Conservation (phyloP, 1,140 invertebrate genomes). For the Bombus sibiricus region DNA sequence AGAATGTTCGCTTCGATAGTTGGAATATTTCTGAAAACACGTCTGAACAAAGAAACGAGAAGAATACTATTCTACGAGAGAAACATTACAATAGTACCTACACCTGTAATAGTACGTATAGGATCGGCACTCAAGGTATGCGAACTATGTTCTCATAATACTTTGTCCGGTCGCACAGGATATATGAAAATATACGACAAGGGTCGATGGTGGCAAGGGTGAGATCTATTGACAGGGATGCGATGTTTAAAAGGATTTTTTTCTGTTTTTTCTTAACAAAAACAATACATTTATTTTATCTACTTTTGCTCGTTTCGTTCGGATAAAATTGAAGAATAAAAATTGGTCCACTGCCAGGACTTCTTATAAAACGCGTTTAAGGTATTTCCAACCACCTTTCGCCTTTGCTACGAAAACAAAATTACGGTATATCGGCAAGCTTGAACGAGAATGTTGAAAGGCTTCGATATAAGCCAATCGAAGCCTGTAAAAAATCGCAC, state of each 20-base stretch:
- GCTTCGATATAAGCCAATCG: constrained; percentile 51
- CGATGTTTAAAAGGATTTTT: not conserved
- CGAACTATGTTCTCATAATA: constrained; percentile 82
- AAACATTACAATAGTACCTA: constrained; percentile 41
- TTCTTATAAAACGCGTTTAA: not conserved
- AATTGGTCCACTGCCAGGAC: not conserved
- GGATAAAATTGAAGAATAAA: not conserved
- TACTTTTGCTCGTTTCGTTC: not conserved
- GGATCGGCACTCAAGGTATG: constrained; percentile 75
- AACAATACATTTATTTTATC: too few species aligned
- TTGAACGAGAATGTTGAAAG: constrained; percentile 54
- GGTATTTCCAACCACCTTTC: not conserved
- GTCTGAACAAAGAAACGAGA: too few species aligned
- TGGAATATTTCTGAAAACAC: constrained; percentile 1
- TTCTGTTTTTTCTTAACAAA: too few species aligned
- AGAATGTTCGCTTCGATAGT: not conserved
- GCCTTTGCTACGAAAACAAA: not conserved
- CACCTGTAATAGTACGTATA: constrained; percentile 41
- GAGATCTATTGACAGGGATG: constrained; percentile 5
- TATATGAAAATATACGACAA: constrained; percentile 56
- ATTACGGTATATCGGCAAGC: constrained; percentile 25
- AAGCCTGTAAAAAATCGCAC: constrained; percentile 67
- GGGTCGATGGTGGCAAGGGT: constrained; percentile 48
- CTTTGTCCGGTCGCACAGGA: constrained; percentile 73
- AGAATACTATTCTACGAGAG: constrained; percentile 10